These are phyloP conservation scores for Bugula neritina DNA, from an alignment of 2,888 invertebrate species.

Conservation along the genomic window DNA sequence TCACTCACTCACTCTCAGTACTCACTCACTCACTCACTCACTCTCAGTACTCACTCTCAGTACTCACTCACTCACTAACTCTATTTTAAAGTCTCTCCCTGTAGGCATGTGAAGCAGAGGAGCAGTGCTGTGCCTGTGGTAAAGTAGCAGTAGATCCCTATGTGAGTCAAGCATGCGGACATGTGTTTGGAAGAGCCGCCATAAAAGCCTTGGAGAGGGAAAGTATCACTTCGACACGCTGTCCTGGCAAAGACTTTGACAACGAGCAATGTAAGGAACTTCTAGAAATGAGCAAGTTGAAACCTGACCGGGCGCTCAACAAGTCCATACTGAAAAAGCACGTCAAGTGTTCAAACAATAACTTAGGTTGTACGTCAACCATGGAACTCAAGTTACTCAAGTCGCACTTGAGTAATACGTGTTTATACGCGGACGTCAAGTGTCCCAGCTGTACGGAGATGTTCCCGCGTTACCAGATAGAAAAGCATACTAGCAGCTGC, in stretches of 20 bases:
- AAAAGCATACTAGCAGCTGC: neutral
- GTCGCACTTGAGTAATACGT: neutral
- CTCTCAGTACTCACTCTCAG: too few relatives aligned
- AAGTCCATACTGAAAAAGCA: neutral
- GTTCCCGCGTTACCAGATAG: neutral
- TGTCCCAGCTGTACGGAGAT: neutral
- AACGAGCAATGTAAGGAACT: neutral
- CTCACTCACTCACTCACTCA: too few relatives aligned
- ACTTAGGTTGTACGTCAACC: neutral
- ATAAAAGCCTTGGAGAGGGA: neutral
- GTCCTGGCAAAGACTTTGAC: conserved; percentile 4
- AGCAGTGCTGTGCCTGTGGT: neutral
- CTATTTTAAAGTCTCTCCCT: too few relatives aligned
- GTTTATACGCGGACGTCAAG: neutral
- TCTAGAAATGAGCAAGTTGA: neutral
- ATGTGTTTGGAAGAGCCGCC: neutral
- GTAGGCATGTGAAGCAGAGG: neutral
- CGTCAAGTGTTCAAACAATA: neutral
- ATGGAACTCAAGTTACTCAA: neutral
- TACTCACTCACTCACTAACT: too few relatives aligned
- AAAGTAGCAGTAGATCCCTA: neutral
- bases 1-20: too few relatives aligned
- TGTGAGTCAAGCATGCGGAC: neutral
- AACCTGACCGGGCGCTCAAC: neutral
- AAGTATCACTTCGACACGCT: neutral